Evolutionary conservation across 2,113 vertebrate genomes (phyloP), one percentile per base, ranked within the genome.

Genomic region (Seriola rivoliana): DNA sequence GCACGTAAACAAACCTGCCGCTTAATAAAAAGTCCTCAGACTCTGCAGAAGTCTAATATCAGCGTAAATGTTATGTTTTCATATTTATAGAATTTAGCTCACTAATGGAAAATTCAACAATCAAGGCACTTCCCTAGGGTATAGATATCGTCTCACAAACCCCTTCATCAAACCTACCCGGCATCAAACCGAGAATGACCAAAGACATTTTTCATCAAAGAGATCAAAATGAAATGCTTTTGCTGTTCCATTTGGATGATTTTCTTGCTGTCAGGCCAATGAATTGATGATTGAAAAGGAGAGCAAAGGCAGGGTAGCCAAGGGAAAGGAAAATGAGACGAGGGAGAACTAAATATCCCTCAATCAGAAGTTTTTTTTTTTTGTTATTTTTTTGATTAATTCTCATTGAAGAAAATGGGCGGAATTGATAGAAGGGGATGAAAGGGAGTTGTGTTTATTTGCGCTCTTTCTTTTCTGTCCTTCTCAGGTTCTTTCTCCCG

Each of bases 131-230:
- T 29, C 21, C 63, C 70, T 4, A 0, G 19, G 44, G 55, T 8
- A 29, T 32, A 32, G 36, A 77, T 1, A 9, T 62, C 29, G 19
- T 25, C 63, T 57, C 36, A 12, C 54, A 23, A 4, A 0, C 5
- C 9, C n/a, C 38, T 55, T 63, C 64, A 68, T 82, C 55, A 78
- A 62, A 72, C 12, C 16, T 4, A n/a, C 1, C 17, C 34, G 11
- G 29, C 66, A 78, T 78, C 73, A 82, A 81, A 55, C 62, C n/a
- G 5, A 40, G 13, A 57, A 62, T 36, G 40, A 84, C 84, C 75
- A 77, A 75, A 92, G 75, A 80, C 60, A 38, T 82, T 66, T 84
- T 52, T 55, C 68, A 78, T 86, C 48, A 63, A 32, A 58, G 17
- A 40, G 34, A 79, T 79, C n/a, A 82, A 77, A 86, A 64, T 40